These are phyloP conservation scores for Caenorhabditis macrosperma DNA, from an alignment of 2,888 invertebrate genomes.

Conservation along the genomic window DNA sequence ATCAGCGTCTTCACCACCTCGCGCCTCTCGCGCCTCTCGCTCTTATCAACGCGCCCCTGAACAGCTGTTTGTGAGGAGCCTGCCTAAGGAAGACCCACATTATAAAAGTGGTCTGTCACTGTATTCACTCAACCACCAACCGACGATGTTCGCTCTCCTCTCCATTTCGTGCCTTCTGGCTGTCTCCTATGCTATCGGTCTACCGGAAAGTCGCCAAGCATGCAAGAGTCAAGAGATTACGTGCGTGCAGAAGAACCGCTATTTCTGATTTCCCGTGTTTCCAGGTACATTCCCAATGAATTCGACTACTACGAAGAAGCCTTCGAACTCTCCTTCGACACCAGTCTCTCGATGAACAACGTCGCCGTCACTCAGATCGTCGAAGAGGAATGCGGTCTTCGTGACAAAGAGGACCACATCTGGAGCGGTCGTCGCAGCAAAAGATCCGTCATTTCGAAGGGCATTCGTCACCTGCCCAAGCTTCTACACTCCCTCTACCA, in stretches of 20 bases:
- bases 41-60: background rate
- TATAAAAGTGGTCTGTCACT: background rate
- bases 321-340: slow-evolving; percentile 17
- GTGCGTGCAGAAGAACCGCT: background rate
- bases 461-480: slow-evolving; percentile 18
- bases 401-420: background rate
- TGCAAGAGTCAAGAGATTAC: background rate
- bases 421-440: background rate
- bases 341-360: slow-evolving; percentile 9
- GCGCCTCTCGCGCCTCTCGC: slow-evolving; percentile 1
- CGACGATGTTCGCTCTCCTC: background rate
- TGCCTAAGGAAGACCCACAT: slow-evolving; percentile 7
- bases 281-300: slow-evolving; percentile 16
- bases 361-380: slow-evolving; percentile 15
- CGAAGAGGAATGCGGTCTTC: slow-evolving; percentile 27
- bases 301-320: slow-evolving; percentile 2
- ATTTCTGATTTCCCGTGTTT: background rate
- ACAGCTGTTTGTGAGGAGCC: background rate
- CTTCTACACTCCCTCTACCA: slow-evolving; percentile 11
- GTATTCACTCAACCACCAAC: background rate
- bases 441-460: slow-evolving; percentile 2
- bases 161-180: background rate
- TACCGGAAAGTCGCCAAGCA: background rate
- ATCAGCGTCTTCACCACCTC: background rate
- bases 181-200: background rate